Base-by-base conservation (phyloP, 2,113 vertebrate species). In the Gobio gobio region DNA sequence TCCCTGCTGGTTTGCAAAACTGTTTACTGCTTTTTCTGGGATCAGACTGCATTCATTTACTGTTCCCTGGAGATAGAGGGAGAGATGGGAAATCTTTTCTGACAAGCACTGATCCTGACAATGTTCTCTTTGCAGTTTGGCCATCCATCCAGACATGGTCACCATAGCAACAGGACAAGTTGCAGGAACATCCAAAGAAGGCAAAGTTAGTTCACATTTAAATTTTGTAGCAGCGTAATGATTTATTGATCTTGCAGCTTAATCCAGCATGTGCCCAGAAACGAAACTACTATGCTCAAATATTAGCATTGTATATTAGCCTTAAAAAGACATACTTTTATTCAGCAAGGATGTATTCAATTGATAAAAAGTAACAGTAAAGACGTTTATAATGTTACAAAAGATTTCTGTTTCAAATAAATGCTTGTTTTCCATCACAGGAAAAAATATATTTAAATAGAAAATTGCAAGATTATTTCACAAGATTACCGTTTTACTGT, bases 121-220 rank as follows among this genome's bases (percentile, higher is more conserved):
- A 85, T 86, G 75, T 87, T 73, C 89, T 87, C 83, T 82, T 86
- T 78, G 10, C 79, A 98, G 97, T 92, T 88, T 98, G 93, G 95
- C 95, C 4, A 94, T 98, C 78, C 97, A 98, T 90, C 97, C 97
- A 0, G 97, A 98, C 89, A 97, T 97, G 94, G 96, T 98, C 88
- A 98, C 97, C 88, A 96, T 98, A 49, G 97, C 97, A 89, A 98
- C 96, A 0, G 97, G 97, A 54, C 97, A 98, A 91, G 94, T 98
- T 88, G 96, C 97, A 0, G 97, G 97, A 85, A 97, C 94, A 88
- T 95, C 96, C 7, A 96, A 96, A 92, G 97, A 98, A 87, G 97
- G 97, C 84, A 98, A 98, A 96, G 97, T 97, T 93, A 36, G 73
- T 77, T 58, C 72, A 43, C 45, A 54, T 66, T 83, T 76, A 70